These are phyloP conservation scores for Drosophila anomalipes DNA, from an alignment of 2,888 invertebrate species.

Conservation along the genomic window DNA sequence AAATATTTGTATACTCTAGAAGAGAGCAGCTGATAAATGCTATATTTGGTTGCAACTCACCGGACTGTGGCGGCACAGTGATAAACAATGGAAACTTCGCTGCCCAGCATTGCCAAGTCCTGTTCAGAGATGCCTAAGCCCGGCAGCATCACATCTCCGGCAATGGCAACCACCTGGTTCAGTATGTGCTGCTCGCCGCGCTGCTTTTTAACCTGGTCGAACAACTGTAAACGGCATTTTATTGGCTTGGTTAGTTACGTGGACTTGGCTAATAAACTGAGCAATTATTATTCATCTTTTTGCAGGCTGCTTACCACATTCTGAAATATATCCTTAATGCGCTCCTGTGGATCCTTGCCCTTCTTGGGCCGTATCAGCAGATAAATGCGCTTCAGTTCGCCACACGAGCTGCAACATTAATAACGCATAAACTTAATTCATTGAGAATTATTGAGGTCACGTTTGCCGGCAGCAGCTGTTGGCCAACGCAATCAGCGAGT, in stretches of 20 bases:
- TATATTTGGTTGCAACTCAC: conserved; percentile 54
- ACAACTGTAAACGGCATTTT: conserved; percentile 87
- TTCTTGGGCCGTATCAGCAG: conserved; percentile 94
- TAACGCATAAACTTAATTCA: conserved; percentile 54
- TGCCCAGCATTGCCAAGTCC: conserved; percentile 88
- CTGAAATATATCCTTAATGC: conserved; percentile 92
- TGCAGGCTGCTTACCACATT: conserved; percentile 90
- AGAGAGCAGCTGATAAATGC: background rate
- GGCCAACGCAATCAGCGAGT: conserved; percentile 12
- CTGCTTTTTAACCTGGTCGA: conserved; percentile 89
- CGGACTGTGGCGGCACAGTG: conserved; percentile 92
- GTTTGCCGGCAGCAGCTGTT: conserved; percentile 44
- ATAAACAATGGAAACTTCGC: conserved; percentile 93
- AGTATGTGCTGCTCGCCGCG: conserved; percentile 88
- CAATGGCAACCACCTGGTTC: conserved; percentile 88
- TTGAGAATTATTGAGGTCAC: conserved; percentile 63
- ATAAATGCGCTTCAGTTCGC: conserved; percentile 91
- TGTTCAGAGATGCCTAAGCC: conserved; percentile 89
- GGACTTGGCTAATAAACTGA: conserved; percentile 5
- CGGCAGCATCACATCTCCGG: conserved; percentile 90
- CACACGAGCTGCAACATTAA: conserved; percentile 87
- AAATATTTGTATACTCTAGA: background rate
- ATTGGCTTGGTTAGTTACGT: conserved; percentile 21
- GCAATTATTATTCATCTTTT: conserved; percentile 36
- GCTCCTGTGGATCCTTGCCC: conserved; percentile 91